Percentiles rank a stretch among this genome's conserved stretches.
These are phyloP conservation scores for Acinonyx jubatus DNA, from an alignment of 2,113 vertebrate genomes.

Conservation along the genomic window DNA sequence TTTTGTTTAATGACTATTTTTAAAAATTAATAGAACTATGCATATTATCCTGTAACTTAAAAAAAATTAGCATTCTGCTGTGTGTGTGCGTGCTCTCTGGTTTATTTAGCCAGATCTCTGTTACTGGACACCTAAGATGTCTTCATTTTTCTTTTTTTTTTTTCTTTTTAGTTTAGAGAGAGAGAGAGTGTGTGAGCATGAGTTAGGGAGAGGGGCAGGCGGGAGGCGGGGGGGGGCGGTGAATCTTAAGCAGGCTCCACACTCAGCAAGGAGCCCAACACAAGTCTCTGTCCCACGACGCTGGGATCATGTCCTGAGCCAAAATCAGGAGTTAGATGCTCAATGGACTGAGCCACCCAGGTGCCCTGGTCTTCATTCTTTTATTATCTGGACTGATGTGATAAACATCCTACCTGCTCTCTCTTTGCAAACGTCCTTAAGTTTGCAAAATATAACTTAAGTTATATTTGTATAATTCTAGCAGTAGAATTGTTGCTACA, in stretches of 20 bases:
- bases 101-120: neutral
- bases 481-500: neutral
- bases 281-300: too few relatives aligned
- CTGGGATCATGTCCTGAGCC: too few relatives aligned
- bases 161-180: too few relatives aligned
- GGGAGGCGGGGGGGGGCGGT: too few relatives aligned
- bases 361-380: neutral
- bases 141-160: neutral
- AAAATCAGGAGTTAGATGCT: too few relatives aligned
- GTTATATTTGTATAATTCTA: neutral
- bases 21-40: neutral
- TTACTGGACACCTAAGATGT: neutral
- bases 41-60: neutral
- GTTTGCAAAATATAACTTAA: neutral
- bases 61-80: neutral
- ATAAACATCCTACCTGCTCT: neutral
- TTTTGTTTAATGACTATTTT: constrained; percentile 10
- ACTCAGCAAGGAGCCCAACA: too few relatives aligned
- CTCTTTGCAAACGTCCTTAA: neutral
- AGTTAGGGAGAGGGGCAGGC: too few relatives aligned
- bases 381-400: neutral
- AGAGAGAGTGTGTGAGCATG: too few relatives aligned
- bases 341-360: too few relatives aligned
- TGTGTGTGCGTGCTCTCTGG: accelerated
- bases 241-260: too few relatives aligned